Percentiles rank a stretch among this genome's conserved stretches.
Conservation (phyloP, 2,113 vertebrate genomes). For the Aegotheles bennettii region DNA sequence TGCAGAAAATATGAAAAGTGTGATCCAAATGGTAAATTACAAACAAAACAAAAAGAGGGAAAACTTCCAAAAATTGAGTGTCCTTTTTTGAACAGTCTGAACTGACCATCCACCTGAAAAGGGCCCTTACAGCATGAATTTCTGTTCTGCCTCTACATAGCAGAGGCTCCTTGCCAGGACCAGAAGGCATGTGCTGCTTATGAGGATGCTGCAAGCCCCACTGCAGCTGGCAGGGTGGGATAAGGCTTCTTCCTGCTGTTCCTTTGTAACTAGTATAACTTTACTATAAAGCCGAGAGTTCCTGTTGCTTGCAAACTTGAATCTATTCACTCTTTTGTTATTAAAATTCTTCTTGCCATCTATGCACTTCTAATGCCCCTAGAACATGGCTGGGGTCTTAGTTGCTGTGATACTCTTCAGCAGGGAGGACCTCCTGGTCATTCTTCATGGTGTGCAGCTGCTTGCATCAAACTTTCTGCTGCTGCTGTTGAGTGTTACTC, state of each 20-base stretch:
- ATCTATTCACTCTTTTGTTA: neutral
- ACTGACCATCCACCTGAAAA: neutral
- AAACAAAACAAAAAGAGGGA: neutral
- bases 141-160: neutral
- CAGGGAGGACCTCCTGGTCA: neutral
- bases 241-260: neutral
- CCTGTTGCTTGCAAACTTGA: neutral
- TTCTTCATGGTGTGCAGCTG: fast-evolving
- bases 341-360: neutral
- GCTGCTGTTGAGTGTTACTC: neutral
- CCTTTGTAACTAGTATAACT: neutral
- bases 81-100: neutral
- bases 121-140: neutral
- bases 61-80: neutral
- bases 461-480: neutral
- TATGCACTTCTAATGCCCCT: neutral
- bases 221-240: neutral
- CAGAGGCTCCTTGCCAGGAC: neutral
- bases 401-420: neutral
- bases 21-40: neutral
- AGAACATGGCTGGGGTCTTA: neutral
- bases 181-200: neutral
- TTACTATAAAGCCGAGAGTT: neutral
- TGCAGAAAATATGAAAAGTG: neutral
- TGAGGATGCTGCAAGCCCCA: neutral